Evolutionary conservation across 2,113 vertebrate species (phyloP).

Genomic region (Amblyornis subalaris): DNA sequence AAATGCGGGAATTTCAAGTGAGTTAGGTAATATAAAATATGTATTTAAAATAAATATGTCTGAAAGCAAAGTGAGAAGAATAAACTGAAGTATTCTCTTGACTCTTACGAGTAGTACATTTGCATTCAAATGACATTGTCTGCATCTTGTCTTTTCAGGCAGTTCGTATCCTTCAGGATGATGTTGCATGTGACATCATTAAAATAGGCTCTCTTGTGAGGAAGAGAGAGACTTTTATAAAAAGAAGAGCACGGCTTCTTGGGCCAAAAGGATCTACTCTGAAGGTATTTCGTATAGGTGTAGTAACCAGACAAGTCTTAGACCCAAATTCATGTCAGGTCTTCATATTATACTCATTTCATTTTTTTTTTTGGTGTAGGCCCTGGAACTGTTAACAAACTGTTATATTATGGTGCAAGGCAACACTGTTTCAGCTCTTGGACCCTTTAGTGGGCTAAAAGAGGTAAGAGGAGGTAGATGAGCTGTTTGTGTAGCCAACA

Average conservation of each 20-base stretch:
- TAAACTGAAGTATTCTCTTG: not conserved
- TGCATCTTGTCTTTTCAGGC: slow-evolving; percentile 72
- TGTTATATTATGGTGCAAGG: slow-evolving; percentile 99
- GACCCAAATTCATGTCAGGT: not conserved
- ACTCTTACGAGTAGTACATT: not conserved
- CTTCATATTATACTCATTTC: not conserved
- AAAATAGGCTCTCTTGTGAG: slow-evolving; percentile 91
- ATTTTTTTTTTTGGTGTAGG: slow-evolving; percentile 66
- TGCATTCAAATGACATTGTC: not conserved
- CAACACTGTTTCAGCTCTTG: slow-evolving; percentile 93
- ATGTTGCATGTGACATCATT: slow-evolving; percentile 93
- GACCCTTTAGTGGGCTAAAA: slow-evolving; percentile 87
- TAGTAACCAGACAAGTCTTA: not conserved
- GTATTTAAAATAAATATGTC: not conserved
- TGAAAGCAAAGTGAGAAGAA: not conserved
- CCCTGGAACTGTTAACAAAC: slow-evolving; percentile 90
- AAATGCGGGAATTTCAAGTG: not conserved
- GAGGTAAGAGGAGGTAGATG: slow-evolving; percentile 75
- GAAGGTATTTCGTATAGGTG: slow-evolving; percentile 75
- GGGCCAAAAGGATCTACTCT: slow-evolving; percentile 96
- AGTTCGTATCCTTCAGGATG: slow-evolving; percentile 90
- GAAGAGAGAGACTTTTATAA: slow-evolving; percentile 93
- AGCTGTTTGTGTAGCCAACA: not conserved
- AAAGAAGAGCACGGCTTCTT: slow-evolving; percentile 91
- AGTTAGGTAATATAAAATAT: not conserved